phyloP scores from a whole-genome alignment of 2,797 vertebrate genomes.

The Menidia menidia region DNA sequence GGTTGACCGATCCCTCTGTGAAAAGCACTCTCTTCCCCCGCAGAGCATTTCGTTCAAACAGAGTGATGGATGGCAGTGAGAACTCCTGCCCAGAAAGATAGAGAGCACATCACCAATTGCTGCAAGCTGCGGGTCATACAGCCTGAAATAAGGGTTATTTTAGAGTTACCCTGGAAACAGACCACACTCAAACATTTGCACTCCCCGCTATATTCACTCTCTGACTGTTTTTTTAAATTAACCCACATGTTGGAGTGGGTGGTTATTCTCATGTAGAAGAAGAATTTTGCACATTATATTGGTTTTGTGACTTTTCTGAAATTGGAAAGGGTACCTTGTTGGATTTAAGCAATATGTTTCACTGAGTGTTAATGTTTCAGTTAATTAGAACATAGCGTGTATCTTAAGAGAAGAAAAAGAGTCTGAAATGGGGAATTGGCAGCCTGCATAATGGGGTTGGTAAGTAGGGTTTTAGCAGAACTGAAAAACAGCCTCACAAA shows the following conservation, averaged over 20 bases:
- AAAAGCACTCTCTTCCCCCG: constrained; percentile 90
- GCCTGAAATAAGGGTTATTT: constrained; percentile 16
- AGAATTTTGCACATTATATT: too few species aligned
- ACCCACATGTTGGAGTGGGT: not conserved
- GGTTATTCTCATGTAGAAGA: constrained; percentile 1
- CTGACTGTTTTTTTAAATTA: constrained; percentile 4
- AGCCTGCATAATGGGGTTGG: not conserved
- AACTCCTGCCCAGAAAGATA: constrained; percentile 84
- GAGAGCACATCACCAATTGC: constrained; percentile 2
- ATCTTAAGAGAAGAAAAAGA: too few species aligned
- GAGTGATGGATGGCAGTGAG: constrained; percentile 88
- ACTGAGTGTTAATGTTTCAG: not conserved
- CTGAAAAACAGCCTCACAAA: constrained; percentile 84
- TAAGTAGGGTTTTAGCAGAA: constrained; percentile 1
- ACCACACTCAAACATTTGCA: constrained; percentile 9
- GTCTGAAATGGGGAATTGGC: not conserved
- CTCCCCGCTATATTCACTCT: constrained; percentile 2
- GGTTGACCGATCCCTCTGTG: constrained; percentile 85
- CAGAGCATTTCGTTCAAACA: constrained; percentile 87
- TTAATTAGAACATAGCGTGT: too few species aligned
- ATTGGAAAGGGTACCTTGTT: not conserved
- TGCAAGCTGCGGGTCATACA: constrained; percentile 14
- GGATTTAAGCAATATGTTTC: not conserved
- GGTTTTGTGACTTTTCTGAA: not conserved
- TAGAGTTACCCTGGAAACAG: constrained; percentile 53